phyloP scores from a whole-genome alignment of 2,888 invertebrate species.

The Scelioninae gen. 1 region DNA sequence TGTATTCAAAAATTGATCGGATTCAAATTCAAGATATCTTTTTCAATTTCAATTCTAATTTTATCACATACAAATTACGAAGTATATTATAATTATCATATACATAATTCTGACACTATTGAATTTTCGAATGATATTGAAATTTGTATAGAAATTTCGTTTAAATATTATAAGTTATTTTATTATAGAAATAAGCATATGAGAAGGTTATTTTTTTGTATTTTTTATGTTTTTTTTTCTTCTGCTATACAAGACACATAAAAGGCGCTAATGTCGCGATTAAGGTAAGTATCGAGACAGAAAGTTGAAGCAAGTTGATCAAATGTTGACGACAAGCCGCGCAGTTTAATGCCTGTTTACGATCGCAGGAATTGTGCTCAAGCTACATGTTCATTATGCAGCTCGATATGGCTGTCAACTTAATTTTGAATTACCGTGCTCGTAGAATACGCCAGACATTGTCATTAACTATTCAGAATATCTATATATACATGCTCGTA shows the following conservation, averaged over 20 bases:
- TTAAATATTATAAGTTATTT: too few species aligned
- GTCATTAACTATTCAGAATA: conserved; percentile 38
- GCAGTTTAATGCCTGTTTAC: conserved; percentile 60
- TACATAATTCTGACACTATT: too few species aligned
- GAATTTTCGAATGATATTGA: too few species aligned
- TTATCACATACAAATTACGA: too few species aligned
- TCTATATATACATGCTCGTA: too few species aligned
- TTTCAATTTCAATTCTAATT: too few species aligned
- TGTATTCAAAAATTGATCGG: conserved; percentile 46
- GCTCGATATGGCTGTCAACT: conserved; percentile 57
- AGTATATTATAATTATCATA: too few species aligned
- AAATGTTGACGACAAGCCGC: conserved; percentile 50
- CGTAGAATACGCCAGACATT: conserved; percentile 36
- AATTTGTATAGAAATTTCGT: too few species aligned
- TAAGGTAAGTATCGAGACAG: conserved; percentile 47
- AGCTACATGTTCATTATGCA: conserved; percentile 50
- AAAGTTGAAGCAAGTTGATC: conserved; percentile 58
- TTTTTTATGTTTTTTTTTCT: too few species aligned
- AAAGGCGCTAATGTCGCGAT: conserved; percentile 48
- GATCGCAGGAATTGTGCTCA: conserved; percentile 49
- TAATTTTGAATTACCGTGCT: conserved; percentile 52
- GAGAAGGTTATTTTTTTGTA: too few species aligned
- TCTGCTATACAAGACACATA: conserved; percentile 36
- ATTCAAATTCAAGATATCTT: conserved; percentile 35
- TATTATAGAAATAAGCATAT: too few species aligned